phyloP scores from a whole-genome alignment of 2,888 invertebrate genomes.

The Mesorhabditis belari region DNA sequence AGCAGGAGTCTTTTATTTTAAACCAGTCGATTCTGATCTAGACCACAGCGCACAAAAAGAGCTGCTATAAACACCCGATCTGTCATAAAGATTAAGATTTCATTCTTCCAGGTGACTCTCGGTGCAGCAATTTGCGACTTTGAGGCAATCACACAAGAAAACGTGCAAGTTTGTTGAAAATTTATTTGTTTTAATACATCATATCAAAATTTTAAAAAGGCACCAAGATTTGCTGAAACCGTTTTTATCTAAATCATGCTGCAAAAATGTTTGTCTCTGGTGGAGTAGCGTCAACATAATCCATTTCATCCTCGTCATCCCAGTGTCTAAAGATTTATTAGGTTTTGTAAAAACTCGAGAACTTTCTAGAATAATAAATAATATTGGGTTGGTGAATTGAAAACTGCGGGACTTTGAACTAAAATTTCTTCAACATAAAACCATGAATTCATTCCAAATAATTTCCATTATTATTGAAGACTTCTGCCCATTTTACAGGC shows the following conservation, averaged over 20 bases:
- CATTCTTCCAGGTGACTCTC: conserved; percentile 41
- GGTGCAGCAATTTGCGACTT: conserved; percentile 53
- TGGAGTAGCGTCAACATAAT: not conserved
- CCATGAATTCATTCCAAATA: too few relatives aligned
- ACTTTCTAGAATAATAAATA: too few relatives aligned
- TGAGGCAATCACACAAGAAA: conserved; percentile 36
- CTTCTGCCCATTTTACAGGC: too few relatives aligned
- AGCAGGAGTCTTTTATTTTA: not conserved
- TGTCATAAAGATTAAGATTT: not conserved
- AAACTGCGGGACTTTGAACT: too few relatives aligned
- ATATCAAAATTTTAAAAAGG: conserved; percentile 4
- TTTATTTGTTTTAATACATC: not conserved
- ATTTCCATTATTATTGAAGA: too few relatives aligned
- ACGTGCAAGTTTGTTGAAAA: conserved; percentile 60
- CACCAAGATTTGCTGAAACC: conserved; percentile 3
- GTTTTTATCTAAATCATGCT: too few relatives aligned
- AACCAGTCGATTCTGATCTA: too few relatives aligned
- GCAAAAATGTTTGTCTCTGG: not conserved
- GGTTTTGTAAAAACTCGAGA: too few relatives aligned
- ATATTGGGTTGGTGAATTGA: too few relatives aligned
- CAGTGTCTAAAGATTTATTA: too few relatives aligned
- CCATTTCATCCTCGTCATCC: not conserved
- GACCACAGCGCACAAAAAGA: too few relatives aligned
- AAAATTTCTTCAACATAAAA: too few relatives aligned
- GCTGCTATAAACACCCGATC: not conserved